Evolutionary conservation across 2,113 vertebrate genomes (phyloP).

Genomic region (Sarotherodon lohbergeri): DNA sequence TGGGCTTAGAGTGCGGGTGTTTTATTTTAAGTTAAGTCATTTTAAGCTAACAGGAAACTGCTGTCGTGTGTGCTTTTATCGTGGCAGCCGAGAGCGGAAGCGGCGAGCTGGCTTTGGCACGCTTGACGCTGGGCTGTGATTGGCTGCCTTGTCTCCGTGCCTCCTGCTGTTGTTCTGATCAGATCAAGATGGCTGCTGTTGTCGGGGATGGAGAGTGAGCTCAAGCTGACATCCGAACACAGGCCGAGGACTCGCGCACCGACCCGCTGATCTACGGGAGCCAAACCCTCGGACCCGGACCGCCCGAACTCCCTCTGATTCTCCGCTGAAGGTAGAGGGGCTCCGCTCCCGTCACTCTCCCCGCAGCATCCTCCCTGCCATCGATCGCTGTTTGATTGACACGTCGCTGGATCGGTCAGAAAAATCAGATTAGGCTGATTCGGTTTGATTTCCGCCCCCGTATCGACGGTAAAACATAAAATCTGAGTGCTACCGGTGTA

Average conservation of each 20-base stretch:
- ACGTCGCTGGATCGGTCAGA: background rate
- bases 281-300: background rate
- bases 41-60: background rate
- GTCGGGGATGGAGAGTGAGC: conserved; percentile 29
- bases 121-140: background rate
- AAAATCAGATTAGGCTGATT: background rate
- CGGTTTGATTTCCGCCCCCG: background rate
- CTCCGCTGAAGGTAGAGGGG: background rate
- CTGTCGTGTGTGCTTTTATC: background rate
- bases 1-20: background rate
- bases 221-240: background rate
- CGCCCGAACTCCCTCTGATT: background rate
- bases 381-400: background rate
- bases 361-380: conserved; percentile 19
- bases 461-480: background rate
- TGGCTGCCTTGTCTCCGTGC: background rate
- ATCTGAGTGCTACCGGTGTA: background rate
- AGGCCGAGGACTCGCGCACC: background rate
- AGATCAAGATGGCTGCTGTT: conserved; percentile 54
- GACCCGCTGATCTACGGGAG: background rate
- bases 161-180: background rate
- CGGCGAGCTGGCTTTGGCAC: rapidly evolving
- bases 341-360: rapidly evolving
- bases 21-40: background rate
- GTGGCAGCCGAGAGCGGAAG: background rate